Conservation (phyloP, 2,888 invertebrate species). For the Encarsia formosa region DNA sequence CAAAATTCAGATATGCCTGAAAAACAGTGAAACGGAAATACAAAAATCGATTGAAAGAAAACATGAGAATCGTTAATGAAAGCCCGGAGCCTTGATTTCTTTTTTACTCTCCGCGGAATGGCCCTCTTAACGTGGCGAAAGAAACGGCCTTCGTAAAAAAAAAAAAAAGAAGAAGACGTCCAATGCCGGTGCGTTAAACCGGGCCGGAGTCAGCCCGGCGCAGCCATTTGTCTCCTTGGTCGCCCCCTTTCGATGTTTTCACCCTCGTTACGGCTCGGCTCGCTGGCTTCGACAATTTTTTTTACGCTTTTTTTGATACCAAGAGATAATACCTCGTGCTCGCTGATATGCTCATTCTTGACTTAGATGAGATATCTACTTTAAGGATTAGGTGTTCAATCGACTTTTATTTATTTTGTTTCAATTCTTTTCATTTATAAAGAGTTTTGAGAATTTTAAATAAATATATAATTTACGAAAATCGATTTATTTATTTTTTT, state of each 20-base stretch:
- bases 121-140: slow-evolving; percentile 33
- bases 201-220: slow-evolving; percentile 19
- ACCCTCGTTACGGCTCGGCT: slow-evolving; percentile 17
- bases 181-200: too few relatives aligned
- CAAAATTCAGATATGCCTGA: not conserved
- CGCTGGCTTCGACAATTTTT: slow-evolving; percentile 5
- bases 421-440: too few relatives aligned
- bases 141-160: slow-evolving; percentile 30
- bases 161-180: slow-evolving; percentile 3
- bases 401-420: too few relatives aligned
- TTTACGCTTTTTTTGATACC: too few relatives aligned
- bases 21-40: not conserved
- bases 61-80: slow-evolving; percentile 27
- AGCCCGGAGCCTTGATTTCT: slow-evolving; percentile 29
- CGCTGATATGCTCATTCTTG: not conserved
- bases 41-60: slow-evolving; percentile 5
- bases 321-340: not conserved
- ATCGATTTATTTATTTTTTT: too few relatives aligned
- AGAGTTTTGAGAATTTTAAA: too few relatives aligned
- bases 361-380: too few relatives aligned
- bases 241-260: slow-evolving; percentile 23
- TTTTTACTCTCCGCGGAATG: slow-evolving; percentile 29
- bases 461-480: too few relatives aligned
- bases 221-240: slow-evolving; percentile 23
- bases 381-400: too few relatives aligned